A percentile compares a stretch with the other conserved stretches of the same genome.
Conservation (phyloP, 2,888 invertebrate genomes). For the Euzophera pinguis region DNA sequence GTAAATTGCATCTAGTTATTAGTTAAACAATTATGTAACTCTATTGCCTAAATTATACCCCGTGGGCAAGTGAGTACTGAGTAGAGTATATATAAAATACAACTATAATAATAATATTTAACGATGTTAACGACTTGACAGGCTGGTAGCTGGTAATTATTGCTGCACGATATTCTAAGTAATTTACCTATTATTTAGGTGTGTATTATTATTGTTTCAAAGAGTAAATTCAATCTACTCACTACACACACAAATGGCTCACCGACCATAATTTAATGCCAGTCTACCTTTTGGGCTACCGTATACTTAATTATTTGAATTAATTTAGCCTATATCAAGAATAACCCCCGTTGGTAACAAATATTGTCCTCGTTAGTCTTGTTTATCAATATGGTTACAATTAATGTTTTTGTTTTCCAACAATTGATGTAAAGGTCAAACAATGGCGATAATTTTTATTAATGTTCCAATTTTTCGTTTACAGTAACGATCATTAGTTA, state of each 20-base stretch:
- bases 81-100: background rate
- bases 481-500: too few species aligned
- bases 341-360: background rate
- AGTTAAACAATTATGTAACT: background rate
- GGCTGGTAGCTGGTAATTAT: constrained; percentile 7
- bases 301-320: too few species aligned
- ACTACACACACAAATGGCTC: too few species aligned
- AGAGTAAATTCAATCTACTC: background rate
- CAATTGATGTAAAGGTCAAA: background rate
- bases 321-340: background rate
- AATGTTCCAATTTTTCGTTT: too few species aligned
- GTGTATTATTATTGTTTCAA: background rate
- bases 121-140: constrained; percentile 7
- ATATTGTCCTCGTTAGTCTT: background rate
- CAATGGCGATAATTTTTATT: background rate
- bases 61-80: background rate
- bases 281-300: too few species aligned
- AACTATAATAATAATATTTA: constrained; percentile 4
- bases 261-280: too few species aligned
- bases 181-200: background rate
- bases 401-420: background rate
- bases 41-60: constrained; percentile 8
- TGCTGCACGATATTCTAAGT: background rate
- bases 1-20: background rate
- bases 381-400: background rate